phyloP scores from a whole-genome alignment of 2,113 vertebrate species.

The Psophia crepitans region DNA sequence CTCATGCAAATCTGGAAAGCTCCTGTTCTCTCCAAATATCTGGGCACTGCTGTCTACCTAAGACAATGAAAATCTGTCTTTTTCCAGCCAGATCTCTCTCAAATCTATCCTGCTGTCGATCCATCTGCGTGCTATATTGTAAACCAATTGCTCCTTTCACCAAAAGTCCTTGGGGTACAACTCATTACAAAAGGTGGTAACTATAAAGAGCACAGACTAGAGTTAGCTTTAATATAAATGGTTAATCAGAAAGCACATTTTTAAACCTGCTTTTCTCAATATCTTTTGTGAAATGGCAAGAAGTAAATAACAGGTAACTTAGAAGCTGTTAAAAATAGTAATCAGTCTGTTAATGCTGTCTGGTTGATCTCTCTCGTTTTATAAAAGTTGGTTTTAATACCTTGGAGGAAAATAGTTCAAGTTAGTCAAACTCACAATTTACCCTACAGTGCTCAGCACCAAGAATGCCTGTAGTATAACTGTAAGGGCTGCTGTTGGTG shows the following conservation, averaged over 20 bases:
- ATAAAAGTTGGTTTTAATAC: neutral
- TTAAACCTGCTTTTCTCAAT: neutral
- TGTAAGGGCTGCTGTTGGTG: neutral
- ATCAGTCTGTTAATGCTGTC: neutral
- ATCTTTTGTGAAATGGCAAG: neutral
- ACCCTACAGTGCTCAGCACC: neutral
- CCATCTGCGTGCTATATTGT: neutral
- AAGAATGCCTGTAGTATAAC: neutral
- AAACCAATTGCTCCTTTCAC: neutral
- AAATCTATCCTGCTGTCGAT: neutral
- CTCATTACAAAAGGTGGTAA: neutral
- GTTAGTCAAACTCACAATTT: neutral
- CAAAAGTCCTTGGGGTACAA: neutral
- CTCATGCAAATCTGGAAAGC: neutral
- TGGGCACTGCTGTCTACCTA: neutral
- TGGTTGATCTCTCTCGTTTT: neutral
- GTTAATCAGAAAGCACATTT: neutral
- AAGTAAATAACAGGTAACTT: neutral
- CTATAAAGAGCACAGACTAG: neutral
- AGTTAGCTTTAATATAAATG: neutral
- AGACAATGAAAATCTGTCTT: neutral
- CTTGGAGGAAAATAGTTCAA: neutral
- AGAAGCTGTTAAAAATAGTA: neutral
- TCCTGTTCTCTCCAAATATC: neutral
- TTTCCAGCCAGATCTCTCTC: neutral